These are phyloP conservation scores for Haemorhous mexicanus DNA, from an alignment of 2,113 vertebrate genomes.

Conservation along the genomic window DNA sequence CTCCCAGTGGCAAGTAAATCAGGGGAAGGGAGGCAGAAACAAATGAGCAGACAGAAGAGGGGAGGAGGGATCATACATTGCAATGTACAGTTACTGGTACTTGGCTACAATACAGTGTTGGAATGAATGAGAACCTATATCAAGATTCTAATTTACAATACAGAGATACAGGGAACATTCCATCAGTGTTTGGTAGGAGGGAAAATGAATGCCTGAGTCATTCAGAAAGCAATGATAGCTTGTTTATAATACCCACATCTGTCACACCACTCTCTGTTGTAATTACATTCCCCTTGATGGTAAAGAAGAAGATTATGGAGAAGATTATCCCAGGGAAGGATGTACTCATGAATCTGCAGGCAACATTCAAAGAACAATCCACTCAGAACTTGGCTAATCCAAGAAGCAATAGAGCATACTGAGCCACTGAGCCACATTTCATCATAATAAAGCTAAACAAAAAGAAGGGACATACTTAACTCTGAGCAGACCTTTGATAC, in stretches of 20 bases:
- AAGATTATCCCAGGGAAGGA: neutral
- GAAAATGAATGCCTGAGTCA: constrained; percentile 1
- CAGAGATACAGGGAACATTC: neutral
- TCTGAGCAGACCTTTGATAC: neutral
- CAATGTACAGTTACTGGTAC: neutral
- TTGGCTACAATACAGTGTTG: neutral
- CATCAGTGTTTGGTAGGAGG: neutral
- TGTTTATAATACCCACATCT: constrained; percentile 39
- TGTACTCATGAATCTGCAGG: neutral
- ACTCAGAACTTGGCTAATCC: neutral
- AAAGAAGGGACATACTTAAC: neutral
- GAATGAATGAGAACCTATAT: neutral
- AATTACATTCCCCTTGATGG: constrained; percentile 1
- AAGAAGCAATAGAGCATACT: neutral
- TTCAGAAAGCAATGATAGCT: neutral
- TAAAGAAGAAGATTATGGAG: constrained; percentile 3
- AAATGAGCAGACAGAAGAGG: neutral
- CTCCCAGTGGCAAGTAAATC: neutral
- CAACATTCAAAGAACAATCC: constrained; percentile 1
- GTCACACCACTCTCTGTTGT: neutral
- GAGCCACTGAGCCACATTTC: neutral
- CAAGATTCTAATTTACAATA: neutral
- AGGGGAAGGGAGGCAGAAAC: neutral
- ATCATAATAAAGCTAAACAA: neutral
- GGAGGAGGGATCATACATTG: neutral